Evolutionary conservation across 2,113 vertebrate species (phyloP).

Genomic region (Casuarius casuarius): DNA sequence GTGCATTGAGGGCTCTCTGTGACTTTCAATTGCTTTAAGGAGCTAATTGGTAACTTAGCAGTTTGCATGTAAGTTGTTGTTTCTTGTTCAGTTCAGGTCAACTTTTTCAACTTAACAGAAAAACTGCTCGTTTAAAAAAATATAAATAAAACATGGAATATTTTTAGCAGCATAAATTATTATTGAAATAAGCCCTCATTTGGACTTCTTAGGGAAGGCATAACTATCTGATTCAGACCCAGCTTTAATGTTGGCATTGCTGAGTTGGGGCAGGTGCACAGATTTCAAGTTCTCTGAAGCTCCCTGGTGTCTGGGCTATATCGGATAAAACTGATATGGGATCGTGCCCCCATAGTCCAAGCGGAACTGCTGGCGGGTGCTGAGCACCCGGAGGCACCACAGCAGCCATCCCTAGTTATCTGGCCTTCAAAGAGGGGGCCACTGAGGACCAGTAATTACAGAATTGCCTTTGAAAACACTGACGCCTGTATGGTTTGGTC

Average conservation of each 20-base stretch:
- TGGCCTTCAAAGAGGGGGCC: neutral
- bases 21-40: constrained; percentile 88
- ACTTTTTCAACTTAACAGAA: constrained; percentile 39
- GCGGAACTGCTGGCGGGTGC: neutral
- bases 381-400: neutral
- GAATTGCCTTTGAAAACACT: neutral
- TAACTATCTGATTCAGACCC: neutral
- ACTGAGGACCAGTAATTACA: neutral
- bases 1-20: constrained; percentile 80
- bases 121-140: constrained; percentile 31
- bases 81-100: constrained; percentile 73
- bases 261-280: neutral
- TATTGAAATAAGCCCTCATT: neutral
- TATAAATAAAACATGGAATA: neutral
- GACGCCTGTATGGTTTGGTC: neutral
- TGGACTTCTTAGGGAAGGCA: neutral
- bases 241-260: neutral
- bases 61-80: constrained; percentile 81
- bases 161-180: neutral
- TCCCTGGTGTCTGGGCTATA: neutral
- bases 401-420: neutral
- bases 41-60: constrained; percentile 91
- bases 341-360: accelerated
- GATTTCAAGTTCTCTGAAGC: neutral
- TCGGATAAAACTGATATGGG: neutral